A percentile compares a stretch with the other conserved stretches of the same genome.
These are phyloP conservation scores for Cheilosia urbana DNA, from an alignment of 2,888 invertebrate species.

Conservation along the genomic window DNA sequence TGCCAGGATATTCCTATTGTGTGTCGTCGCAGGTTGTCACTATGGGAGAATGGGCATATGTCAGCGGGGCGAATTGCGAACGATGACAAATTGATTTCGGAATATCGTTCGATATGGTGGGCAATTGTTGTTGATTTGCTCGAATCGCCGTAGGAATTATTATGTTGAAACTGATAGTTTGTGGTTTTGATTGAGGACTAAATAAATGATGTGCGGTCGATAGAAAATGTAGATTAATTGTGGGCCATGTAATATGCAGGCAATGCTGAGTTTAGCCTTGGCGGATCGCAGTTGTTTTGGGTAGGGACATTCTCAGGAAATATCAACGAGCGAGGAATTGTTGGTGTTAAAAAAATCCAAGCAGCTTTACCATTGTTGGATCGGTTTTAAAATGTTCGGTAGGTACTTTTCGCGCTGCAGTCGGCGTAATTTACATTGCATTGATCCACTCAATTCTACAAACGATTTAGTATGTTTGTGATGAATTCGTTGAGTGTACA, in stretches of 20 bases:
- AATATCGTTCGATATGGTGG: constrained; percentile 57
- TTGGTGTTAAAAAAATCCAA: no score
- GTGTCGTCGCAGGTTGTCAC: constrained; percentile 41
- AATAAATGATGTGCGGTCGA: constrained; percentile 62
- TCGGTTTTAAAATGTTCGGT: no score
- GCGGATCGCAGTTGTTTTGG: no score
- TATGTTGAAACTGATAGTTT: constrained; percentile 69
- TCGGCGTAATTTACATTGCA: no score
- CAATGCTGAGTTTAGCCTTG: no score
- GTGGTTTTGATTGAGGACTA: constrained; percentile 58
- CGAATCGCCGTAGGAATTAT: constrained; percentile 65
- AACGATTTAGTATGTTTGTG: no score
- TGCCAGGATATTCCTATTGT: constrained; percentile 24
- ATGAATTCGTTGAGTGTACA: no score
- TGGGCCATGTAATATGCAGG: not conserved
- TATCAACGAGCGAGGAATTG: no score
- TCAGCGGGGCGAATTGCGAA: constrained; percentile 50
- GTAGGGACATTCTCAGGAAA: no score
- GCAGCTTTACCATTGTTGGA: no score
- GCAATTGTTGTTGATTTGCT: constrained; percentile 66
- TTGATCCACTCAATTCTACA: no score
- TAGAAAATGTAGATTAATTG: constrained; percentile 55
- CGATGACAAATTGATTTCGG: constrained; percentile 73
- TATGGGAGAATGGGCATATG: constrained; percentile 47
- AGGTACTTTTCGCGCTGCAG: no score